Evolutionary conservation across 2,113 vertebrate species (phyloP), one percentile per base, ranked within the genome.

Genomic region (Fulmarus glacialis): DNA sequence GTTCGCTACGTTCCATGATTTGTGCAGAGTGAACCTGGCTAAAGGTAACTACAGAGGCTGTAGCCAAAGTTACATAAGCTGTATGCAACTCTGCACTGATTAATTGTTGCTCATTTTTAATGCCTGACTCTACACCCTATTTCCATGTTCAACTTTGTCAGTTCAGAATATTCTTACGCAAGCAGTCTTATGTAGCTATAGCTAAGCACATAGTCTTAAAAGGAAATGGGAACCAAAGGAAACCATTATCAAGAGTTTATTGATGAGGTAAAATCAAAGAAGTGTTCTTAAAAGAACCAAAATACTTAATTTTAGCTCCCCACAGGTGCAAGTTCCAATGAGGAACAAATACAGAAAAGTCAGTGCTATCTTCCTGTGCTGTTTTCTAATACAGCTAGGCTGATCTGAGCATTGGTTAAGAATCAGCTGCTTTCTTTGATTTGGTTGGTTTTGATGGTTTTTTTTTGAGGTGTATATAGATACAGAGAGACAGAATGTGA

Each of bases 1-100:
- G n/a, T n/a, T n/a, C 21, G 0, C 6, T 14, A 0, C 43, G 47
- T 43, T 2, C 26, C 4, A 0, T 27, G 12, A 6, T 20, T 17
- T 38, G 23, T n/a, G 53, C 10, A 4, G 62, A 36, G 4, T 1
- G 13, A 34, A 23, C 27, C 21, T 45, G 26, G 26, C 6, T 43
- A 6, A n/a, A n/a, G 32, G n/a, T 60, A 50, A 59, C n/a, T 59
- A 24, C 20, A 27, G 36, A 52, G 26, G 4, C 74, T 80, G 22
- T 27, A 64, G 59, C 38, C 20, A 22, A 53, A 47, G n/a, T 63
- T 40, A 16, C 5, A 4, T 22, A 71, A 78, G 34, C 15, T 50
- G 2, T 13, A 8, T 36, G 48, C 50, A 66, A 0, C 34, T 24
- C 66, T 62, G 29, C 19, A 3, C 36, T 27, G 19, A 36, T 36